Conservation (phyloP, 2,797 vertebrate genomes). For the Eutrigla gurnardus region DNA sequence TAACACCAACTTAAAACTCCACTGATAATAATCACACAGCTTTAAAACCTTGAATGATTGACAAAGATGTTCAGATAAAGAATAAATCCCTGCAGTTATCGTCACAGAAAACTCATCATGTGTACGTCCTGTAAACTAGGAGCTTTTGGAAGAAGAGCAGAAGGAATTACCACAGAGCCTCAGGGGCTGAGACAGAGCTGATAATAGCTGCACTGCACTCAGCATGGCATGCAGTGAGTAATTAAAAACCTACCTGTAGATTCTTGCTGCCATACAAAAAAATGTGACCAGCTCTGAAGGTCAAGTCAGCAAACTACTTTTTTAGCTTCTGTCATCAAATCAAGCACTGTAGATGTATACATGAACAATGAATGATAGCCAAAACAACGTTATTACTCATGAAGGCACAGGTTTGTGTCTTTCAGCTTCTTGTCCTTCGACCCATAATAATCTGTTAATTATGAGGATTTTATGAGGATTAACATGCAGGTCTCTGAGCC, state of each 20-base stretch:
- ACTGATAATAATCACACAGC: neutral
- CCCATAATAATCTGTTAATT: too few relatives aligned
- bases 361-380: too few relatives aligned
- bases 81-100: constrained; percentile 54
- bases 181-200: constrained; percentile 61
- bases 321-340: neutral
- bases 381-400: too few relatives aligned
- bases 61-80: constrained; percentile 18
- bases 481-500: too few relatives aligned
- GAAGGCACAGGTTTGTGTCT: too few relatives aligned
- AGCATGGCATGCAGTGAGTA: constrained; percentile 74
- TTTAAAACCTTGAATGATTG: constrained; percentile 10
- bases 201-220: constrained; percentile 76
- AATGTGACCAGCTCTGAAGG: constrained; percentile 50
- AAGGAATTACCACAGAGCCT: constrained; percentile 78
- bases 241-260: constrained; percentile 79
- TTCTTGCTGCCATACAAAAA: constrained; percentile 78
- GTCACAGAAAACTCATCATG: constrained; percentile 57
- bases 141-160: constrained; percentile 69
- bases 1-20: neutral
- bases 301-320: constrained; percentile 27
- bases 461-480: too few relatives aligned
- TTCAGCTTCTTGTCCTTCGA: too few relatives aligned
- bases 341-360: neutral
- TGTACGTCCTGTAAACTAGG: constrained; percentile 51